Conservation (phyloP, 2,888 invertebrate species). For the Mellilla xanthometata region DNA sequence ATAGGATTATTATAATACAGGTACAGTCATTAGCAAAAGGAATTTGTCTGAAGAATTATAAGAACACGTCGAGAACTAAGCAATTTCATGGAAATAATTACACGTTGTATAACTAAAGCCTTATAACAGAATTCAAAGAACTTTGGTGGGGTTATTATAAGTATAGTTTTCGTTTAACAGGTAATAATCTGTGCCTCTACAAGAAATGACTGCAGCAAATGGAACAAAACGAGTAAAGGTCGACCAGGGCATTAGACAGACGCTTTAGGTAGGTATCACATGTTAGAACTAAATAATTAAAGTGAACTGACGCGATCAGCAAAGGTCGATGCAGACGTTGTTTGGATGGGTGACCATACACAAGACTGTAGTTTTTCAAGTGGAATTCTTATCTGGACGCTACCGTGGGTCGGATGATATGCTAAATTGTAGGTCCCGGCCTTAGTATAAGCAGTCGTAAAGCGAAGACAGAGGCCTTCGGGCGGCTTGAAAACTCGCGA, state of each 20-base stretch:
- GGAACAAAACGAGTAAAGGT: conserved; percentile 1
- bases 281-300: too few species aligned
- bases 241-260: conserved; percentile 2
- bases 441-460: too few species aligned
- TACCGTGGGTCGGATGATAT: too few species aligned
- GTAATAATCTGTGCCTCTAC: not conserved
- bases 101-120: not conserved
- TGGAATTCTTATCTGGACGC: too few species aligned
- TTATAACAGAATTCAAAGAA: conserved; percentile 2
- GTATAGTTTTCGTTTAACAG: not conserved
- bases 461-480: too few species aligned
- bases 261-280: not conserved
- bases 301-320: too few species aligned
- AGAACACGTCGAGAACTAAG: not conserved
- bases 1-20: conserved; percentile 10
- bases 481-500: too few species aligned
- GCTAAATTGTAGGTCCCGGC: too few species aligned
- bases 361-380: too few species aligned
- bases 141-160: not conserved
- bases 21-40: conserved; percentile 6
- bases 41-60: conserved; percentile 5
- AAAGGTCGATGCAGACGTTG: too few species aligned
- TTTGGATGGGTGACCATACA: too few species aligned
- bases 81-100: conserved; percentile 13
- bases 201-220: not conserved